Evolutionary conservation across 2,888 invertebrate genomes (phyloP), one percentile per base, ranked within the genome.

Genomic region (Dicranocentrus wangi): DNA sequence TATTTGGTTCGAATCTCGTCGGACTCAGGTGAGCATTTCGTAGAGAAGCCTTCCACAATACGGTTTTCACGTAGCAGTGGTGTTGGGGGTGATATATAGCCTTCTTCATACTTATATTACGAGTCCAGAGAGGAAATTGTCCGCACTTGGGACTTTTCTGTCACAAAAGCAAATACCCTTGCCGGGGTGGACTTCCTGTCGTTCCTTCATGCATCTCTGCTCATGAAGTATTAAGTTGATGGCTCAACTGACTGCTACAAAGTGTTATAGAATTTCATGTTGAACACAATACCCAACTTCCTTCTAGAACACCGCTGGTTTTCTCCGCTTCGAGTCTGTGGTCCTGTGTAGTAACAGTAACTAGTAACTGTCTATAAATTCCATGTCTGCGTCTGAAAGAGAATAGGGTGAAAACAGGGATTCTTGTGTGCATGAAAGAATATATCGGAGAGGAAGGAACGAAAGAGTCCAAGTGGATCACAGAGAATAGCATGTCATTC

Each of bases 161-260:
- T 73, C 72, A 63, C 72, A 39, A 73, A 53, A 65, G 42, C 42
- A 65, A 65, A 65, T 55, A 73, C 55, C 27, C 65, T 55, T 25
- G 27, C 53, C 42, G 17, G 25, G 32, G 39, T 65, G 73, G 53
- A 73, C 60, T 63, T 73, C 73, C 63, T 73, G 63, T 53, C 73
- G 47, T 10, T 61, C 21, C 32, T 63, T 23, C 63, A 28, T 65
- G 65, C 55, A 65, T 73, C 42, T 55, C 19, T 42, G 10, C 73
- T 73, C 73, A 73, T 73, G 25, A 73, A 73, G 65, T 65, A 73
- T 73, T 73, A 73, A 73, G 65, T 27, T 65, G 73, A 73, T 65
- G 73, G 65, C 73, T 73, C 53, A 25, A 65, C 63, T 53, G 39
- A 73, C 63, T 65, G 19, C 39, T 55, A 65, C 73, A 65, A 25